phyloP scores from a whole-genome alignment of 2,797 vertebrate genomes.

The Molossus alvarezi region DNA sequence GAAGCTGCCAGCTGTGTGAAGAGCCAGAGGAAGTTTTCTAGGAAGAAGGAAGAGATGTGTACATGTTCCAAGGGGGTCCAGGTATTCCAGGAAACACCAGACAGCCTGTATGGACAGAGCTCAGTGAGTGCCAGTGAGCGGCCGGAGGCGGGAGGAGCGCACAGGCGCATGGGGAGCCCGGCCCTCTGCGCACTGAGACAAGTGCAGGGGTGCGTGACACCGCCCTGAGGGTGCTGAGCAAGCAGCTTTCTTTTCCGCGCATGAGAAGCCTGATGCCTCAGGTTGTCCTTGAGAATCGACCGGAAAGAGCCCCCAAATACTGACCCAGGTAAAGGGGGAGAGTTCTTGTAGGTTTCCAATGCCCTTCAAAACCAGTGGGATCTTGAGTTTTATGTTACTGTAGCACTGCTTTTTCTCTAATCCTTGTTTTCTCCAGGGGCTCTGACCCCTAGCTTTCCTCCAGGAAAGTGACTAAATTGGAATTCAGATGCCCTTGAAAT shows the following conservation, averaged over 20 bases:
- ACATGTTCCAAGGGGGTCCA: neutral
- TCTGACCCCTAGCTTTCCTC: neutral
- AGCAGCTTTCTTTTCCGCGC: neutral
- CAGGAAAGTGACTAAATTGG: slow-evolving; percentile 30
- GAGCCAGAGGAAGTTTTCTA: neutral
- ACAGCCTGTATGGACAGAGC: neutral
- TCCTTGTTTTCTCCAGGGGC: neutral
- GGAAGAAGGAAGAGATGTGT: neutral
- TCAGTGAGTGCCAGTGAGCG: neutral
- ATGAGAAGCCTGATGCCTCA: neutral
- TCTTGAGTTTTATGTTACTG: neutral
- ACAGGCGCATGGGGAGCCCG: neutral
- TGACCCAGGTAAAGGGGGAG: neutral
- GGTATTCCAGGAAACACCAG: neutral
- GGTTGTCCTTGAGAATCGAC: neutral
- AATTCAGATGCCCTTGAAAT: slow-evolving; percentile 62
- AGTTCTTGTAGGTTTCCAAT: neutral
- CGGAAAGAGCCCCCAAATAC: neutral
- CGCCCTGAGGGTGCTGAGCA: neutral
- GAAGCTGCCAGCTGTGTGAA: neutral
- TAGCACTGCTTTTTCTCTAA: neutral
- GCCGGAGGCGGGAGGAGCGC: neutral
- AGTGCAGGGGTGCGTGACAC: rapidly evolving
- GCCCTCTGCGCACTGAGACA: rapidly evolving
- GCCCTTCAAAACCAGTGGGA: neutral